These are phyloP conservation scores for Acrocephalus scirpaceus DNA, from an alignment of 2,797 vertebrate genomes.

Conservation along the genomic window DNA sequence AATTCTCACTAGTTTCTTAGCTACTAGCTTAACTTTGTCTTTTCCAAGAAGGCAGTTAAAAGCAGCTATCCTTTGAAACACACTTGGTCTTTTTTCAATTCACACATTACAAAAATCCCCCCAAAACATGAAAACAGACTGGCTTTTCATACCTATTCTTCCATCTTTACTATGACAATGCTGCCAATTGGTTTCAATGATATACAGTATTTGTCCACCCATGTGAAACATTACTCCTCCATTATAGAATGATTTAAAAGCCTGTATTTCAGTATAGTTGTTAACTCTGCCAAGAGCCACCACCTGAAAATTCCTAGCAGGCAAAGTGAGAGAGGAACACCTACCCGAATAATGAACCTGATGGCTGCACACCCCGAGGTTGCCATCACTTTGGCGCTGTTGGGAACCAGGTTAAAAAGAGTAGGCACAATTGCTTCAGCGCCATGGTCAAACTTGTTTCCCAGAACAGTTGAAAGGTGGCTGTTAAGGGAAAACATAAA, in stretches of 20 bases:
- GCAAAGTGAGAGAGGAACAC: neutral
- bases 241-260: neutral
- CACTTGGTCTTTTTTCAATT: neutral
- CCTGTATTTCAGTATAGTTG: neutral
- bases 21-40: neutral
- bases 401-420: conserved; percentile 97
- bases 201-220: neutral
- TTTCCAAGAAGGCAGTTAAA: neutral
- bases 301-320: neutral
- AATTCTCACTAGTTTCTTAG: neutral
- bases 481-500: conserved; percentile 59
- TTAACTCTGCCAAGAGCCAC: neutral
- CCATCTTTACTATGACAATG: neutral
- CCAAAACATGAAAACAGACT: neutral
- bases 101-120: neutral
- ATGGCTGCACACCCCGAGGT: conserved; percentile 93
- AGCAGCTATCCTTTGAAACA: neutral
- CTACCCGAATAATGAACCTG: conserved; percentile 93
- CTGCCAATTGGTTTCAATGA: neutral
- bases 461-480: conserved; percentile 90
- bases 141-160: neutral
- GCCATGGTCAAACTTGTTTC: conserved; percentile 97
- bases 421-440: conserved; percentile 96
- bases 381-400: conserved; percentile 97
- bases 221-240: neutral